Conservation (phyloP, 2,888 invertebrate species). For the Bruchidius siliquastri region DNA sequence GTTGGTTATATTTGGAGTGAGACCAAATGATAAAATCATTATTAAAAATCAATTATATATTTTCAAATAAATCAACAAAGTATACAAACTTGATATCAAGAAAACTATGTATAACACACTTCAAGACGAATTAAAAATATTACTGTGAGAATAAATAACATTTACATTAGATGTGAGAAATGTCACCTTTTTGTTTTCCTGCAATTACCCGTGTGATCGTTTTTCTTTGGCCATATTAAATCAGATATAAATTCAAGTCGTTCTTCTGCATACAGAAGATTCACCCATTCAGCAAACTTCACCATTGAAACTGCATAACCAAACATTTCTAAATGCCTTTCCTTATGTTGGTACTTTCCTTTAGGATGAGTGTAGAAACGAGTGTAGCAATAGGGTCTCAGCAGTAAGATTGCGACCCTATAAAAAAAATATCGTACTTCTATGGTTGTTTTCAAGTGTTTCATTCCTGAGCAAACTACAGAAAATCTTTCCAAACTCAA, state of each 20-base stretch:
- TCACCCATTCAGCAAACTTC: slow-evolving; percentile 53
- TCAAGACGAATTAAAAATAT: background rate
- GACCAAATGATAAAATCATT: too few species aligned
- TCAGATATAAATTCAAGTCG: slow-evolving; percentile 43
- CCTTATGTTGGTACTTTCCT: slow-evolving; percentile 52
- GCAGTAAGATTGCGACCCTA: slow-evolving; percentile 51
- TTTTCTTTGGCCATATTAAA: slow-evolving; percentile 14
- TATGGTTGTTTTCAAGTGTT: too few species aligned
- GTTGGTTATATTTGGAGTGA: too few species aligned
- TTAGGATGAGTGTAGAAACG: slow-evolving; percentile 46
- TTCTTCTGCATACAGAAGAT: slow-evolving; percentile 52
- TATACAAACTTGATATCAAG: background rate
- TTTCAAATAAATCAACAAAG: background rate
- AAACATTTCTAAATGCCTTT: slow-evolving; percentile 59
- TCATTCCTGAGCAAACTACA: too few species aligned
- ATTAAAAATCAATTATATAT: background rate
- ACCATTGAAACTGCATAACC: slow-evolving; percentile 57
- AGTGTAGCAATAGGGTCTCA: slow-evolving; percentile 49
- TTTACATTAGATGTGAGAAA: background rate
- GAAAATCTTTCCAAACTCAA: too few species aligned
- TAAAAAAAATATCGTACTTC: slow-evolving; percentile 10
- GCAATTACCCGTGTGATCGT: background rate
- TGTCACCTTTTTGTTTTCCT: background rate
- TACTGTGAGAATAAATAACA: background rate
- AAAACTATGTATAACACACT: too few species aligned